Evolutionary conservation across 2,888 invertebrate genomes (phyloP).

Genomic region (Andrena hattorfiana): DNA sequence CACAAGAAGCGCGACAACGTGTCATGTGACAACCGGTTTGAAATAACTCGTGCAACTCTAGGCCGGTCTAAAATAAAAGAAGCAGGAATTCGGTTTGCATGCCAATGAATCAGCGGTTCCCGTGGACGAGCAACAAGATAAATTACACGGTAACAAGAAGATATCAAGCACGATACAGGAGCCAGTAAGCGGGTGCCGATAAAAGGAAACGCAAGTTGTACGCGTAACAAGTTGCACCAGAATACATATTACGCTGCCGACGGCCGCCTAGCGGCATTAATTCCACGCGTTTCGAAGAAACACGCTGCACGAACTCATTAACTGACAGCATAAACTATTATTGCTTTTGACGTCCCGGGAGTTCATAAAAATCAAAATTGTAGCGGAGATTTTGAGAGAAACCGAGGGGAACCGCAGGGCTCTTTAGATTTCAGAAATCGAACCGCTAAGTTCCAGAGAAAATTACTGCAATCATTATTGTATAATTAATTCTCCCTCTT

Average conservation of each 20-base stretch:
- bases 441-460: not conserved
- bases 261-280: not conserved
- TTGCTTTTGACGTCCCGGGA: too few species aligned
- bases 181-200: constrained; percentile 19
- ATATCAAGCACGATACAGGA: constrained; percentile 32
- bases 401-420: too few species aligned
- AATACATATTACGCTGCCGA: constrained; percentile 8
- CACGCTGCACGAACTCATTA: not conserved
- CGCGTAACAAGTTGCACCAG: constrained; percentile 8
- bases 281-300: not conserved
- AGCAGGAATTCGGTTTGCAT: constrained; percentile 52
- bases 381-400: too few species aligned
- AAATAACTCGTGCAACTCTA: constrained; percentile 64
- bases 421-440: not conserved
- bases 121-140: constrained; percentile 38
- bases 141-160: constrained; percentile 41
- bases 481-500: not conserved
- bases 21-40: constrained; percentile 68
- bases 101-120: constrained; percentile 56
- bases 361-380: too few species aligned
- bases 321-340: too few species aligned
- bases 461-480: constrained; percentile 16
- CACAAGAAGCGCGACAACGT: constrained; percentile 64
- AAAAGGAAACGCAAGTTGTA: constrained; percentile 19
- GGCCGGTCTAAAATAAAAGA: constrained; percentile 59